Evolutionary conservation across 2,113 vertebrate genomes (phyloP), one percentile per base, ranked within the genome.

Genomic region (Brachionichthys hirsutus): DNA sequence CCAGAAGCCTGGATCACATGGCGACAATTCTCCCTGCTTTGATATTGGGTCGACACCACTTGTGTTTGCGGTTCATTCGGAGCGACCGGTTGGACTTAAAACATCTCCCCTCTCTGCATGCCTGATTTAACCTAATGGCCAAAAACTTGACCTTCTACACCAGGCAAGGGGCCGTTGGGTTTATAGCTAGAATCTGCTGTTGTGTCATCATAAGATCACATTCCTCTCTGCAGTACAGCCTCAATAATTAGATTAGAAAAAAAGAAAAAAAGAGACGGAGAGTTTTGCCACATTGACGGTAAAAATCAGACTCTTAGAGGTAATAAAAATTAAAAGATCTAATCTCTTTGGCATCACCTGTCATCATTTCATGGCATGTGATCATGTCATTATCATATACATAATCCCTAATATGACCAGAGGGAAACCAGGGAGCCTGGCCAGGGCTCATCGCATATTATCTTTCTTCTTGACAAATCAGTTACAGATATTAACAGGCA

Each of bases 1-100:
- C 44, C 49, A 35, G 80, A 67, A 77, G 53, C 67, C n/a, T 35
- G 14, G 62, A 49, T 88, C 81, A 86, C 82, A 80, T 55, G 78
- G 80, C 54, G 77, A 64, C 75, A 59, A 51, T 67, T 80, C 69
- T 78, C 81, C 70, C 81, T 79, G 80, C 87, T 87, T 84, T 86
- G 80, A 73, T 75, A 67, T 60, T 57, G 65, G 60, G 53, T 56
- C 79, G 22, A 54, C 62, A 56, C 60, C 62, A 66, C 51, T 24
- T 42, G 59, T 60, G 58, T 67, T 67, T n/a, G n/a, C 73, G 8
- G 62, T 77, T 82, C 73, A 78, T 80, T 80, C 80, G 66, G 22
- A 17, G 58, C 80, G 81, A 80, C 63, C 76, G 42, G 63, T 78
- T 76, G 75, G 82, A 82, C 64, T 70, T 76, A 50, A 77, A n/a